A percentile compares a stretch with the other conserved stretches of the same genome.
phyloP scores from a whole-genome alignment of 53 echinoderm and acorn worm species.

The Hippasteria phrygiana region DNA sequence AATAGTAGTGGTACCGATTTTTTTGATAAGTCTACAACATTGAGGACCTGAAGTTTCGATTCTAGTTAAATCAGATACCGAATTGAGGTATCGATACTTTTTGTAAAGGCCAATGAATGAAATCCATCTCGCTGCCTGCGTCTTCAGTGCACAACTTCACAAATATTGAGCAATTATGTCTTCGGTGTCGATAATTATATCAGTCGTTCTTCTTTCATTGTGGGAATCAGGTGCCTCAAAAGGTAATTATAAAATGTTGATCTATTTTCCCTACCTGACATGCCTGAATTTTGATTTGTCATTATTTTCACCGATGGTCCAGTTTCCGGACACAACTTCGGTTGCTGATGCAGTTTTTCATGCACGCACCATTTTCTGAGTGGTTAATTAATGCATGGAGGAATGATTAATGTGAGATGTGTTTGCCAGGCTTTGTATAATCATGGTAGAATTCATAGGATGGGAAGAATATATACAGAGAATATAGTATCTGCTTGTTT shows the following conservation, averaged over 20 bases:
- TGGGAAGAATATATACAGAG: too few species aligned
- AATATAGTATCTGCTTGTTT: too few species aligned
- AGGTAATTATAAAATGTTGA: too few species aligned
- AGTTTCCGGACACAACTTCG: constrained; percentile 14
- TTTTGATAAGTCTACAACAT: not conserved
- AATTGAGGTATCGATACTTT: constrained; percentile 16
- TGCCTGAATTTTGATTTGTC: not conserved
- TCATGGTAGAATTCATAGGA: too few species aligned
- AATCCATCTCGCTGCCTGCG: too few species aligned
- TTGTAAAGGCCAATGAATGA: too few species aligned
- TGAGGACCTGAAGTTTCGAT: not conserved
- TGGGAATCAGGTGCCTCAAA: constrained; percentile 6
- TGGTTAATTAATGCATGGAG: too few species aligned
- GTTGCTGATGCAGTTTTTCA: not conserved
- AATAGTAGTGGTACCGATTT: not conserved
- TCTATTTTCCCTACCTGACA: not conserved
- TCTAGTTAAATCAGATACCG: not conserved
- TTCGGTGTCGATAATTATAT: not conserved
- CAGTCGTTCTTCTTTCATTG: not conserved
- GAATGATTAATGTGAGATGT: too few species aligned
- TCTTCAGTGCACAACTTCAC: not conserved
- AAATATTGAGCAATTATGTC: constrained; percentile 10
- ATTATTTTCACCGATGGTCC: not conserved
- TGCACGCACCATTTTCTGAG: too few species aligned
- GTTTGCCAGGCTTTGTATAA: too few species aligned